Evolutionary conservation across 2,113 vertebrate genomes (phyloP).

Genomic region (Nothobranchius kuhntae): DNA sequence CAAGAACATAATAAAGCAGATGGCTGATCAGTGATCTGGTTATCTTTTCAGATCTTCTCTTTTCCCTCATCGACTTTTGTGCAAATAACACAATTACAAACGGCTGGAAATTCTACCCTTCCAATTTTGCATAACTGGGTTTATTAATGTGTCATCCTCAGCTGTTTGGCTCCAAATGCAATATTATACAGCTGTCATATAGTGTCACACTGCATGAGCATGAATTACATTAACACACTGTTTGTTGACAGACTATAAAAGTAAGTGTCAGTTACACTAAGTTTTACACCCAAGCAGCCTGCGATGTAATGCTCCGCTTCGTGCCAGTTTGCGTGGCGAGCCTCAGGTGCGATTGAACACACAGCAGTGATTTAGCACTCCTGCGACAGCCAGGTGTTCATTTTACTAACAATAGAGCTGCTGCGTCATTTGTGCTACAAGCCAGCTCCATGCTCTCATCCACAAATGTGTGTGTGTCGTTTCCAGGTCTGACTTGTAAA

Average conservation of each 20-base stretch:
- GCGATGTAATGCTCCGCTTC: conserved; percentile 59
- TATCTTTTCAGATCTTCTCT: conserved; percentile 13
- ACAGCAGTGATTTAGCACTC: conserved; percentile 73
- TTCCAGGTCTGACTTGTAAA: conserved; percentile 76
- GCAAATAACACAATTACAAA: conserved; percentile 23
- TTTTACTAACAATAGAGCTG: conserved; percentile 80
- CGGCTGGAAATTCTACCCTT: neutral
- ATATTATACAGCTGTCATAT: conserved; percentile 2
- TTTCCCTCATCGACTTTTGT: conserved; percentile 9
- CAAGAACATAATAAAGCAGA: conserved; percentile 24
- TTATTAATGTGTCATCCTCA: conserved; percentile 2
- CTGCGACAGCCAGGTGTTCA: conserved; percentile 81
- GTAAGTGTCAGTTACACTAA: conserved; percentile 12
- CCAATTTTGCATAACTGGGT: conserved; percentile 7
- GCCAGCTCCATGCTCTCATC: conserved; percentile 66
- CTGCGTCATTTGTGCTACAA: conserved; percentile 65
- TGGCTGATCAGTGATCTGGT: conserved; percentile 12
- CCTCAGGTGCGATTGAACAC: conserved; percentile 63
- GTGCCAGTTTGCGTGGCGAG: conserved; percentile 48
- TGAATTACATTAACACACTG: neutral
- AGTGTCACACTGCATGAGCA: neutral
- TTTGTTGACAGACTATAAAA: conserved; percentile 25
- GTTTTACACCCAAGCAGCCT: conserved; percentile 31
- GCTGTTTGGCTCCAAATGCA: neutral
- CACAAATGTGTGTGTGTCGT: conserved; percentile 62